Conservation (phyloP, 37 sponge, comb jelly and placozoan species). For the Tethya wilhelma region DNA sequence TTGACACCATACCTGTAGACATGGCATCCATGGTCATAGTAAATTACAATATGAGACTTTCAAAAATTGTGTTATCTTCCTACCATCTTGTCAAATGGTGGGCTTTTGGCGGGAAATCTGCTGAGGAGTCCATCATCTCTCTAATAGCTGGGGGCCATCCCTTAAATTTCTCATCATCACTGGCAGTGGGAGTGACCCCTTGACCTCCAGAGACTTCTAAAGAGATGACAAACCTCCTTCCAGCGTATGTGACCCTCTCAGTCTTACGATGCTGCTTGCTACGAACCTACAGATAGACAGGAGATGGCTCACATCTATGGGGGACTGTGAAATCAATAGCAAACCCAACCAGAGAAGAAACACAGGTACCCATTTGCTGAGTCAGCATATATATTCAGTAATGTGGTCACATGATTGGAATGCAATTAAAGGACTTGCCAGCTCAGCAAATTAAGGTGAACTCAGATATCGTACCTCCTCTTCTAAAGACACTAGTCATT, state of each 20-base stretch:
- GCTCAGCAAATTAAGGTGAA: too few species aligned
- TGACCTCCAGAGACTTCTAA: constrained; percentile 46
- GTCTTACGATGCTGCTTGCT: constrained; percentile 70
- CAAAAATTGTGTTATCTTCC: not conserved
- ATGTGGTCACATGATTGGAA: too few species aligned
- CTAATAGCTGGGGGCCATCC: constrained; percentile 61
- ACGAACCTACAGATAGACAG: too few species aligned
- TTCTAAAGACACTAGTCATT: not conserved
- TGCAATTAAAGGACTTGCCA: too few species aligned
- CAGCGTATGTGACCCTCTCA: constrained; percentile 62
- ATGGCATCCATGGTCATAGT: not conserved
- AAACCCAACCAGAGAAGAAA: too few species aligned
- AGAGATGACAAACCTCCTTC: constrained; percentile 43
- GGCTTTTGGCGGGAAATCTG: constrained; percentile 74
- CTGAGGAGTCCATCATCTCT: constrained; percentile 65
- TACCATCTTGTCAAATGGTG: constrained; percentile 87
- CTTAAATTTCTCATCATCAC: not conserved
- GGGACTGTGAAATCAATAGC: too few species aligned
- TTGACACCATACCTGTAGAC: constrained; percentile 76
- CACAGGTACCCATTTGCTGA: too few species aligned
- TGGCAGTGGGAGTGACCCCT: not conserved
- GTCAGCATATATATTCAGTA: too few species aligned
- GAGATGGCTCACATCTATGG: too few species aligned
- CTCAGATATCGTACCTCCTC: too few species aligned
- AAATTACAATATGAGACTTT: not conserved